Evolutionary conservation across 2,888 invertebrate species (phyloP).

Genomic region (Himalopsyche kuldschensis): DNA sequence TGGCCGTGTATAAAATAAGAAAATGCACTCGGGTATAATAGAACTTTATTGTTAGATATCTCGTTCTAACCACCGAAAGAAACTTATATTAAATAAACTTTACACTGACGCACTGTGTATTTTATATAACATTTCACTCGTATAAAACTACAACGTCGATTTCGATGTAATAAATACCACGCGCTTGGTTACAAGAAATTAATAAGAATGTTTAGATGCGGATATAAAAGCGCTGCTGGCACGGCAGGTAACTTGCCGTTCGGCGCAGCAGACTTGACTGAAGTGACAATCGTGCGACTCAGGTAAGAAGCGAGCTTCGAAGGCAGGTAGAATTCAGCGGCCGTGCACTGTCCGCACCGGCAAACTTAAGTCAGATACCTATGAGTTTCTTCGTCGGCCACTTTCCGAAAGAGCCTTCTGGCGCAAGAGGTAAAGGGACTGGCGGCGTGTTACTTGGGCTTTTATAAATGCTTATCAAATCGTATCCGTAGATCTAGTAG

Average conservation of each 20-base stretch:
- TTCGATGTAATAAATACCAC: background rate
- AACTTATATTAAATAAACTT: too few relatives aligned
- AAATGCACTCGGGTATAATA: background rate
- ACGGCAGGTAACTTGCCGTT: background rate
- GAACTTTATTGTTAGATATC: too few relatives aligned
- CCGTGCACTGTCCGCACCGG: background rate
- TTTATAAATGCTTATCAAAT: background rate
- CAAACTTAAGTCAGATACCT: background rate
- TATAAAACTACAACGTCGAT: background rate
- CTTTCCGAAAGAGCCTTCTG: background rate
- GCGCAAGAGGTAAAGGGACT: background rate
- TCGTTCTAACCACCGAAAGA: too few relatives aligned
- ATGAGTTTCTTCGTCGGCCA: background rate
- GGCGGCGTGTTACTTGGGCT: background rate
- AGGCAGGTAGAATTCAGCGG: constrained; percentile 1
- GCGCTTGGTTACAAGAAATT: background rate
- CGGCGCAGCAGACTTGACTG: background rate
- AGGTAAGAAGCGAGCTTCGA: background rate
- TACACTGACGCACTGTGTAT: background rate
- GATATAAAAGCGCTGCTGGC: background rate
- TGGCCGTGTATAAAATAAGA: background rate
- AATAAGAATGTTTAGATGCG: background rate
- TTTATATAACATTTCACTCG: background rate
- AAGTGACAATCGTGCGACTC: background rate
- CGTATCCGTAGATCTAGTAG: background rate